Evolutionary conservation across 2,113 vertebrate genomes (phyloP).

Genomic region (Azemiops feae): DNA sequence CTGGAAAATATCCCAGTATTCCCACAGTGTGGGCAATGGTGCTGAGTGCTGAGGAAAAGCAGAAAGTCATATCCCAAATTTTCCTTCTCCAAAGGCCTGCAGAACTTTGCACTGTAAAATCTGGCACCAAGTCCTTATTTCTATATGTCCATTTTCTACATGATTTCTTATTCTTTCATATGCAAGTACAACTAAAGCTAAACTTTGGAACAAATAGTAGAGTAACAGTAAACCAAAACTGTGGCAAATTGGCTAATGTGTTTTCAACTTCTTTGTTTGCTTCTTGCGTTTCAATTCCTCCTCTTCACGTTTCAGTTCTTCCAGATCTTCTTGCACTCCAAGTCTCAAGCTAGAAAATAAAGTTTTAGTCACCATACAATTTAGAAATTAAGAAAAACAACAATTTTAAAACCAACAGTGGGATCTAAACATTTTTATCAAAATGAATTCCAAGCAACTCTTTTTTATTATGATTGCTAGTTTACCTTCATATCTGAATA

Average conservation of each 20-base stretch:
- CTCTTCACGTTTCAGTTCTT: constrained; percentile 84
- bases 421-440: not conserved
- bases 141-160: constrained; percentile 55
- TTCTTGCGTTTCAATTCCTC: constrained; percentile 78
- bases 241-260: constrained; percentile 61
- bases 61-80: not conserved
- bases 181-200: constrained; percentile 62
- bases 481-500: not conserved
- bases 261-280: constrained; percentile 79
- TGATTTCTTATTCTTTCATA: constrained; percentile 62
- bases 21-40: not conserved
- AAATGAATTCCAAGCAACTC: not conserved
- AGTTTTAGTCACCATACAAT: not conserved
- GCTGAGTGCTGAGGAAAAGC: not conserved
- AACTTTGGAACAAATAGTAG: constrained; percentile 40
- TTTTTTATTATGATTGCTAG: not conserved
- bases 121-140: constrained; percentile 31
- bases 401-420: not conserved
- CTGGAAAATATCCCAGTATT: not conserved
- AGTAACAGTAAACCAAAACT: constrained; percentile 38
- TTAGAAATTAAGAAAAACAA: not conserved
- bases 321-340: constrained; percentile 87
- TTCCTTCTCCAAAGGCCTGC: not conserved
- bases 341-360: constrained; percentile 77
- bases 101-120: not conserved